phyloP scores from a whole-genome alignment of 2,888 invertebrate species.

The Caenorhabditis sp. region DNA sequence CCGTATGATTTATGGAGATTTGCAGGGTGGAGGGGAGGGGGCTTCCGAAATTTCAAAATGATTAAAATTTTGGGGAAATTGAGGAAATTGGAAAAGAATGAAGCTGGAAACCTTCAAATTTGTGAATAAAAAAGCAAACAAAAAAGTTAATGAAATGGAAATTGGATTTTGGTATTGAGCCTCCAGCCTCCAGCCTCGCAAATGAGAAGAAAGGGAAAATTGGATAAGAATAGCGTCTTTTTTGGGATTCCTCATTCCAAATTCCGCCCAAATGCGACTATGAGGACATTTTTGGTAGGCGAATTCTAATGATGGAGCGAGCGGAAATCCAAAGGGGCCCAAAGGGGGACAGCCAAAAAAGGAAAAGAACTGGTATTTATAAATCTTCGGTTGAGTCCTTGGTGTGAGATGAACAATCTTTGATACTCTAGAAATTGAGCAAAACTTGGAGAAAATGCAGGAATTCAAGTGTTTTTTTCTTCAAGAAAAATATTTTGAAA shows the following conservation, averaged over 20 bases:
- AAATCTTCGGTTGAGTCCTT: too few species aligned
- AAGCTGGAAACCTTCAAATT: slow-evolving; percentile 4
- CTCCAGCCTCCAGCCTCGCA: not conserved
- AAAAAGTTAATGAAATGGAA: slow-evolving; percentile 49
- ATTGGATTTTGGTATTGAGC: slow-evolving; percentile 24
- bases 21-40: too few species aligned
- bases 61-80: slow-evolving; percentile 7
- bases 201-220: slow-evolving; percentile 8
- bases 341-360: not conserved
- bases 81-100: slow-evolving; percentile 5
- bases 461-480: not conserved
- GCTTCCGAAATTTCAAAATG: too few species aligned
- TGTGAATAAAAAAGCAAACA: too few species aligned
- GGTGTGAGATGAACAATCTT: not conserved
- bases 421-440: too few species aligned
- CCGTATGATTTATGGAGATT: too few species aligned
- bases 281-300: not conserved
- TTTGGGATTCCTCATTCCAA: not conserved
- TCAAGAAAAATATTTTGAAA: not conserved
- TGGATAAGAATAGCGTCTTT: slow-evolving; percentile 9
- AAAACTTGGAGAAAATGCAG: not conserved
- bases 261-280: slow-evolving; percentile 1
- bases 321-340: too few species aligned
- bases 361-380: too few species aligned
- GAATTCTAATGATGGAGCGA: not conserved